A percentile compares a stretch with the other conserved stretches of the same genome.
Evolutionary conservation across 1,140 invertebrate genomes (phyloP).

Genomic region (fruit fly (Drosophila melanogaster)): DNA sequence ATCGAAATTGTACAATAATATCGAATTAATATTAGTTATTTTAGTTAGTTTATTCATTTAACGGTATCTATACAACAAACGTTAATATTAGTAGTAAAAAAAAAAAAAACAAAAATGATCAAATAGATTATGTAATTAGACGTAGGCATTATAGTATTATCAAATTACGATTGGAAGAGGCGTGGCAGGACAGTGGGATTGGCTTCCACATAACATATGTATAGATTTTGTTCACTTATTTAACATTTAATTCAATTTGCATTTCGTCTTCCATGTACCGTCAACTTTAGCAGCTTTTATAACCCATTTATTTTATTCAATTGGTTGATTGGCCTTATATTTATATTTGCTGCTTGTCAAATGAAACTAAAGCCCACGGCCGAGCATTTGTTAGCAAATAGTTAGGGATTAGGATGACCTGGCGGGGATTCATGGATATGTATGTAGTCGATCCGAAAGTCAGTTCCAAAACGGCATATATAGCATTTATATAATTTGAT

Average conservation of each 20-base stretch:
- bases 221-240: constrained; percentile 10
- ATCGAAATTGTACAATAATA: constrained; percentile 63
- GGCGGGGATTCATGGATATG: background rate
- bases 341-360: constrained; percentile 84
- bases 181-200: constrained; percentile 19
- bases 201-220: constrained; percentile 7
- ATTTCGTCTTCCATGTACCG: background rate
- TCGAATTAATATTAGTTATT: constrained; percentile 56
- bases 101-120: constrained; percentile 47
- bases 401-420: constrained; percentile 1
- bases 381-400: constrained; percentile 17
- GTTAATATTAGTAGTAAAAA: constrained; percentile 54
- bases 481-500: no score
- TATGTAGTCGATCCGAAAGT: constrained; percentile 4
- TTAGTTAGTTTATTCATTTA: constrained; percentile 47
- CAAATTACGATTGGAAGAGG: constrained; percentile 44
- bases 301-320: constrained; percentile 13
- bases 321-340: constrained; percentile 71
- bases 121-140: constrained; percentile 32
- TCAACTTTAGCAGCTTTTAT: background rate
- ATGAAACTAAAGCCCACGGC: constrained; percentile 81
- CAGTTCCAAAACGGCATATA: no score
- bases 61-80: constrained; percentile 50
- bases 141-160: constrained; percentile 34
- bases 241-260: background rate